phyloP scores from a whole-genome alignment of 2,797 vertebrate genomes.

The Cossypha heuglini region DNA sequence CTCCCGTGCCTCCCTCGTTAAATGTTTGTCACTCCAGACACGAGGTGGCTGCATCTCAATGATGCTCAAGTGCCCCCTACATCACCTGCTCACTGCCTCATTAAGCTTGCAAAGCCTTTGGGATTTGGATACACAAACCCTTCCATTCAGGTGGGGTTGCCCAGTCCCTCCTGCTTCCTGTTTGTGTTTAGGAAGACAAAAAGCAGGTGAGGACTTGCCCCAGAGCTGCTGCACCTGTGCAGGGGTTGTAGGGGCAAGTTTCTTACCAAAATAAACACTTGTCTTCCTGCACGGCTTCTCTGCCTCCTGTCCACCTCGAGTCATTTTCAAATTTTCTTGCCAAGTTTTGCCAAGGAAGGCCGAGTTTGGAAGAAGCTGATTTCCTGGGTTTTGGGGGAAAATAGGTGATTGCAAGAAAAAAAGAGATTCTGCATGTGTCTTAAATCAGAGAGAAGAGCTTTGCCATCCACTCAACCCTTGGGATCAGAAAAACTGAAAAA shows the following conservation, averaged over 20 bases:
- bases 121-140: constrained; percentile 12
- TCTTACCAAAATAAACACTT: background rate
- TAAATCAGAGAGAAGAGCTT: background rate
- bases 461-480: background rate
- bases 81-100: background rate
- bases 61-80: background rate
- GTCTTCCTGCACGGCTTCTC: background rate
- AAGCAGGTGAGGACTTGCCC: constrained; percentile 4
- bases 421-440: background rate
- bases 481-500: background rate
- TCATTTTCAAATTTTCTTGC: background rate
- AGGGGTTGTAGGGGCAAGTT: background rate
- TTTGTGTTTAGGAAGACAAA: background rate
- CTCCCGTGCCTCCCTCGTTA: background rate
- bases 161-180: background rate
- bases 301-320: background rate
- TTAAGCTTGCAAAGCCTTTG: constrained; percentile 21
- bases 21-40: background rate
- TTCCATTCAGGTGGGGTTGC: background rate
- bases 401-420: background rate
- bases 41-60: constrained; percentile 38
- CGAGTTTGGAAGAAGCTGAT: background rate
- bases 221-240: background rate
- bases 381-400: background rate
- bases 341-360: background rate